Evolutionary conservation across 2,797 vertebrate species (phyloP), one percentile per base, ranked within the genome.

Genomic region (Paedocypris micromegethes): DNA sequence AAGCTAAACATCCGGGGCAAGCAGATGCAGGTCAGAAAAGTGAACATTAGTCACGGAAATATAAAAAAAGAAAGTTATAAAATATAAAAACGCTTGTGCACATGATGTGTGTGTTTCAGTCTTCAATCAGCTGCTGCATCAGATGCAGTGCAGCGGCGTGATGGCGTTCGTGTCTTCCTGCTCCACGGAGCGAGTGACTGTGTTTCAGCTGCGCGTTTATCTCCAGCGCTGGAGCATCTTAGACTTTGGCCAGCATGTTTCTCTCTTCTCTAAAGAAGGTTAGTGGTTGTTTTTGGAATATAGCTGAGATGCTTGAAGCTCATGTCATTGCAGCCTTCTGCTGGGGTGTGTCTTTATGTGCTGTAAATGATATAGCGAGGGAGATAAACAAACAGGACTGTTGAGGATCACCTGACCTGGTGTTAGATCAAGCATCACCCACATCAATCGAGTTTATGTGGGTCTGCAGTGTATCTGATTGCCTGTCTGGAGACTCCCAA

Each of bases 221-320:
- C 86, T 98, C 84, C 90, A 84, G 63, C 89, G 86, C 54, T 91
- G 91, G 80, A 78, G 58, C 3, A 54, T 96, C 51, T 72, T 76
- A 0, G 91, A 93, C 77, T 85, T 97, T 73, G 94, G 94, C 66
- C 93, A 90, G 37, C 92, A 97, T 77, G 78, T 98, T 45, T 86
- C 84, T 1, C 88, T 79, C 38, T 93, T 98, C 1, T 89, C 92
- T 41, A 95, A 84, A 81, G 96, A 98, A 93, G 93, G 96, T 97
- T 81, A 56, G 40, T 50, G n/a, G 37, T 49, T 4, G 5, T 42
- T 23, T 23, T 23, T 23, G 23, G 23, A 23, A 23, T 23, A 23
- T 23, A 23, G 23, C 23, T 23, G 23, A 23, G 23, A 23, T 23
- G 23, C 23, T 23, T 23, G 23, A 23, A 23, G 23, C 23, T 23